Conservation (phyloP, 92 coral and sea anemone species). For the Ricordea florida region DNA sequence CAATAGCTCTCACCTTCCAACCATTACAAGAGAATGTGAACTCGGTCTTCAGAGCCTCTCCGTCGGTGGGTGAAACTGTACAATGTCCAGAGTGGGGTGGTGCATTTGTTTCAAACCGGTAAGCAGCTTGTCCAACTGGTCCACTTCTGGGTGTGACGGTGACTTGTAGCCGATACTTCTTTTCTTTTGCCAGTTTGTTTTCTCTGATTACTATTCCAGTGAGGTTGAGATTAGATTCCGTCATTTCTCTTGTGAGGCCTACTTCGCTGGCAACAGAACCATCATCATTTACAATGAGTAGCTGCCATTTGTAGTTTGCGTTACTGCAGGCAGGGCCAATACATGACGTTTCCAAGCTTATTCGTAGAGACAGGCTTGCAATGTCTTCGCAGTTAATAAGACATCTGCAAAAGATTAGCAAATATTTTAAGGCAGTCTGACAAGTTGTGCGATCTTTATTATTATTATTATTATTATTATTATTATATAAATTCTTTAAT, state of each 20-base stretch:
- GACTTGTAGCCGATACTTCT: slow-evolving; percentile 50
- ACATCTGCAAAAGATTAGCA: slow-evolving; percentile 55
- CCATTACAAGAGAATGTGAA: slow-evolving; percentile 49
- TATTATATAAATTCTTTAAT: too few species aligned
- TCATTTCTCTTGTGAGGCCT: slow-evolving; percentile 29
- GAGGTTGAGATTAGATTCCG: slow-evolving; percentile 50
- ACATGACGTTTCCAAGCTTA: slow-evolving; percentile 66
- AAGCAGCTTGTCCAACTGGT: slow-evolving; percentile 61
- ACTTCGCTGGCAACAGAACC: neutral
- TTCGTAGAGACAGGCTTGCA: slow-evolving; percentile 58
- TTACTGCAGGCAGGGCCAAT: slow-evolving; percentile 23
- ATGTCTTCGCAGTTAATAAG: slow-evolving; percentile 61
- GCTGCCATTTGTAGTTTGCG: slow-evolving; percentile 61
- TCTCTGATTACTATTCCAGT: slow-evolving; percentile 57
- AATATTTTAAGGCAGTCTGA: neutral
- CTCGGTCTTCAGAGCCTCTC: slow-evolving; percentile 58
- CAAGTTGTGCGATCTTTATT: neutral
- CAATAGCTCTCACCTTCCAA: slow-evolving; percentile 47
- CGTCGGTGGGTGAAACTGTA: slow-evolving; percentile 48
- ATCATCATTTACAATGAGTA: neutral
- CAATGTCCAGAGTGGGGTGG: slow-evolving; percentile 67
- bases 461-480: neutral
- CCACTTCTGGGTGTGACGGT: slow-evolving; percentile 4
- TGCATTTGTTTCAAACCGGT: slow-evolving; percentile 60
- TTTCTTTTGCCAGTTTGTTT: slow-evolving; percentile 1